These are phyloP conservation scores for Bufo bufo DNA, from an alignment of 2,113 vertebrate species.

Conservation along the genomic window DNA sequence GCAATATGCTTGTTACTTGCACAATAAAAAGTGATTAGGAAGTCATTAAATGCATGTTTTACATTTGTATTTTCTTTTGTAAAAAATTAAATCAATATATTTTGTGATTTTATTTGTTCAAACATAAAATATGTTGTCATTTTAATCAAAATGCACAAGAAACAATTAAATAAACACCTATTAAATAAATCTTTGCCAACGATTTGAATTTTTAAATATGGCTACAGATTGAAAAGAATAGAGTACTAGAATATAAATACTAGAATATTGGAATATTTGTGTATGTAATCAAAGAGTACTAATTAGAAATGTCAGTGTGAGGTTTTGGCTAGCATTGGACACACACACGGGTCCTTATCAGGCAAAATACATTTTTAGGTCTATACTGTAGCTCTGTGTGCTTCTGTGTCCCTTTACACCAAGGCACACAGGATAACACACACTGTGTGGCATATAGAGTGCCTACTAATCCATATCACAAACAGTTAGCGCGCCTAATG, in stretches of 20 bases:
- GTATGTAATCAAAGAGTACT: too few species aligned
- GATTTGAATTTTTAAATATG: not conserved
- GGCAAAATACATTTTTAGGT: too few species aligned
- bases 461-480: too few species aligned
- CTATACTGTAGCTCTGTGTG: too few species aligned
- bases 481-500: too few species aligned
- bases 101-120: not conserved
- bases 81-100: not conserved
- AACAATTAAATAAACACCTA: not conserved
- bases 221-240: not conserved
- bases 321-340: too few species aligned
- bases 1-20: slow-evolving; percentile 7
- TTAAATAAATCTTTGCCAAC: not conserved
- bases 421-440: too few species aligned
- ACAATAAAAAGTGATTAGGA: slow-evolving; percentile 19
- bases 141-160: not conserved
- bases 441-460: too few species aligned
- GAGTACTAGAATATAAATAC: not conserved
- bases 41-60: slow-evolving; percentile 25
- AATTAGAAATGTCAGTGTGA: too few species aligned
- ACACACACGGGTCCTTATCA: too few species aligned
- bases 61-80: not conserved
- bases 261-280: too few species aligned
- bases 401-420: too few species aligned
- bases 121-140: not conserved